Evolutionary conservation across 2,797 vertebrate species (phyloP).

Genomic region (Sebastes glaucus): DNA sequence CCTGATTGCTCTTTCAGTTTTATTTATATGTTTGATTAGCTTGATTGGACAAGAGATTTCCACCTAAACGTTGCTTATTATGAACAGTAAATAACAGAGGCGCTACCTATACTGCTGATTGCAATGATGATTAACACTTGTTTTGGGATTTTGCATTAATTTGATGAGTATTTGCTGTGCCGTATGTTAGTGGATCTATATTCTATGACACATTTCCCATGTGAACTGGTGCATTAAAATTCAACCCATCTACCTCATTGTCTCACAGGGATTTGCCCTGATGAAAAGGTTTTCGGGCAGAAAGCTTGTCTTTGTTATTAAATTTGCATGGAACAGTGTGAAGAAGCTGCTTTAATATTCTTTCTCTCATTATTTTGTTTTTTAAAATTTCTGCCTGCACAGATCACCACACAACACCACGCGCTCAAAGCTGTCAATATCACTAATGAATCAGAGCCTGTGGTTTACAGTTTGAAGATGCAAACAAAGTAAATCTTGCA

Average conservation of each 20-base stretch:
- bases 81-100: neutral
- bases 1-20: neutral
- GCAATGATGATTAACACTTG: neutral
- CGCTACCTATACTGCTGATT: neutral
- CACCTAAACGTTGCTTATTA: neutral
- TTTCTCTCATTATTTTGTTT: neutral
- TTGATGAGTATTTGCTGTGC: neutral
- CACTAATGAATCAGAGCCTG: neutral
- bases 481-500: neutral
- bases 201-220: neutral
- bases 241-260: neutral
- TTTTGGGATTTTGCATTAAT: neutral
- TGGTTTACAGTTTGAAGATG: neutral
- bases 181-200: neutral
- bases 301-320: neutral
- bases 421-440: rapidly evolving
- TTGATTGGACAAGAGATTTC: neutral
- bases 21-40: neutral
- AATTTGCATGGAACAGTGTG: neutral
- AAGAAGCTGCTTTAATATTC: neutral
- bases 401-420: neutral
- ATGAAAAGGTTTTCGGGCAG: neutral
- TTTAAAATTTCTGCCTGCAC: neutral
- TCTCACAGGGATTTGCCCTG: neutral
- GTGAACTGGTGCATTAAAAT: neutral